Evolutionary conservation across 1,140 invertebrate species (phyloP), one percentile per base, ranked within the genome.

Genomic region (Varroa destructor): DNA sequence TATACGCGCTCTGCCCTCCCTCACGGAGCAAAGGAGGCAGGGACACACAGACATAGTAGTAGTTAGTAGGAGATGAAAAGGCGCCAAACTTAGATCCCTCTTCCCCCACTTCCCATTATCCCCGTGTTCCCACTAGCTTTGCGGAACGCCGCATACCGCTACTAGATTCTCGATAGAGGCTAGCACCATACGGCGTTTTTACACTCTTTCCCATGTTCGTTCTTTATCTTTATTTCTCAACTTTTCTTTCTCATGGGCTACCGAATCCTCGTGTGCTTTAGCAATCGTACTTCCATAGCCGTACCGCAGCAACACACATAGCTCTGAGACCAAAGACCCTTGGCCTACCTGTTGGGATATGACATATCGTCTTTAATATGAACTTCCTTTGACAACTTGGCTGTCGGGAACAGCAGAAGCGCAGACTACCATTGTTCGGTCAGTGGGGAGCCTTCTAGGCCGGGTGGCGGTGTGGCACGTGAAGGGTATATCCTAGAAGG

Each of bases 281-380:
- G 46, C 46, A 51, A 8, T 51, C 46, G 46, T 5, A 51, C 4
- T 8, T 8, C 46, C 46, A 51, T 8, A 51, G 46, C 4, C 46
- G 46, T 25, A 25, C 25, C 25, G 25, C 25, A 25, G 25, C 25
- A 25, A 25, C 25, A 25, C 46, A 51, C 46, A 51, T 51, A 51
- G 46, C 46, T 51, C 25, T 25, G 25, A 25, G 46, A 51, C 46
- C 8, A 51, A 8, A 51, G 8, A 51, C 46, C 46, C 46, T 8
- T 8, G 3, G 46, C 46, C 46, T 8, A 51, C 46, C 46, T 51
- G 46, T 51, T 8, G 46, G 46, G 46, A 51, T 37, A 67, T 67
- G 61, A 67, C 61, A 67, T 67, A 67, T 67, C 2, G 61, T 67
- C 61, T 40, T 67, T 67, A 67, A 67, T 67, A 67, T 67, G 61